These are phyloP conservation scores for Tenthredo livida DNA, from an alignment of 2,888 invertebrate species.

Conservation along the genomic window DNA sequence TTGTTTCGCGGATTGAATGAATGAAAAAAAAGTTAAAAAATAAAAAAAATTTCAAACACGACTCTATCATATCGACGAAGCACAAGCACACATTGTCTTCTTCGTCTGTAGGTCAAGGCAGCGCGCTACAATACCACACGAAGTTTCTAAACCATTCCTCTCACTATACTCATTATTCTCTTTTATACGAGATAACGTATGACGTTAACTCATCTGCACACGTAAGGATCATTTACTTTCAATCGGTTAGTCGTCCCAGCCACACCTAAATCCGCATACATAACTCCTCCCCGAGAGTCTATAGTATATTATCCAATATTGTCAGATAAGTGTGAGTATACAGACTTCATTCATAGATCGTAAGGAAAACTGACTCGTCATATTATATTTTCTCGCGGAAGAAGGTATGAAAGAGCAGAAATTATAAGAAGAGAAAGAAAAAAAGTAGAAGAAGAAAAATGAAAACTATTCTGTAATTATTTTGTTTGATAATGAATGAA, in stretches of 20 bases:
- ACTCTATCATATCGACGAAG: neutral
- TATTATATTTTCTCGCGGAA: neutral
- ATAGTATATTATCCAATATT: neutral
- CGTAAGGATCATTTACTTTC: neutral
- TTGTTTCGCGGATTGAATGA: too few species aligned
- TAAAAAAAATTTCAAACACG: neutral
- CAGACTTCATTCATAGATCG: neutral
- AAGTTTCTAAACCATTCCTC: neutral
- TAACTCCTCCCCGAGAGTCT: neutral
- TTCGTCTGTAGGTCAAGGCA: constrained; percentile 16
- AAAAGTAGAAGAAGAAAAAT: neutral
- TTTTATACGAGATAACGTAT: neutral
- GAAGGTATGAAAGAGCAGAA: too few species aligned
- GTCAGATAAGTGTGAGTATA: neutral
- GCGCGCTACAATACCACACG: constrained; percentile 8
- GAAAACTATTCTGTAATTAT: neutral
- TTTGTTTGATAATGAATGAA: neutral
- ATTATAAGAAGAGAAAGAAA: neutral
- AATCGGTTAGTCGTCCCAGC: neutral
- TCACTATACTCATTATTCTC: neutral
- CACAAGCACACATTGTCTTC: neutral
- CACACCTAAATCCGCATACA: constrained; percentile 3
- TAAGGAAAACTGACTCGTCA: neutral
- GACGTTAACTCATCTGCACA: neutral
- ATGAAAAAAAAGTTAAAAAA: neutral